Percentiles rank a stretch among this genome's conserved stretches.
These are phyloP conservation scores for Leptopilina syphax DNA, from an alignment of 2,888 invertebrate species.

Conservation along the genomic window DNA sequence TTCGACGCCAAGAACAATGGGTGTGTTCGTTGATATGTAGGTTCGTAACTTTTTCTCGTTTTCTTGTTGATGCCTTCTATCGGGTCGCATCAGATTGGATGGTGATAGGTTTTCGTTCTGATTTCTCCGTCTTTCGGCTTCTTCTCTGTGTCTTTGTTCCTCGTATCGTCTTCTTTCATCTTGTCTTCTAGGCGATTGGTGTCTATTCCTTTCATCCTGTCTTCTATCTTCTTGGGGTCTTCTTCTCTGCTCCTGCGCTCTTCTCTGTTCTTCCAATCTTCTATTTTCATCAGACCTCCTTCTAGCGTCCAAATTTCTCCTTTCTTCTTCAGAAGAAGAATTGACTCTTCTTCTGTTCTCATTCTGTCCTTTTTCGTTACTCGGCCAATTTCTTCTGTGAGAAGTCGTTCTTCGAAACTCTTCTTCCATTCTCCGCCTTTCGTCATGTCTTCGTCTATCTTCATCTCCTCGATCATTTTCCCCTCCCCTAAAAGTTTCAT, in stretches of 20 bases:
- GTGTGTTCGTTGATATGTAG: conserved; percentile 56
- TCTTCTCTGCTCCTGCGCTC: conserved; percentile 51
- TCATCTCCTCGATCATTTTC: not conserved
- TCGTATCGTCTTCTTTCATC: conserved; percentile 43
- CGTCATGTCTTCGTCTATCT: conserved; percentile 2
- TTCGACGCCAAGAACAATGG: conserved; percentile 13
- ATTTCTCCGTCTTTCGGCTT: conserved; percentile 42
- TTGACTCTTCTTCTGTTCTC: conserved; percentile 37
- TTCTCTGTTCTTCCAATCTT: conserved; percentile 14
- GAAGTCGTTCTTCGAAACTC: not conserved
- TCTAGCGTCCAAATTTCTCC: not conserved
- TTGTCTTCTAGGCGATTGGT: conserved; percentile 1
- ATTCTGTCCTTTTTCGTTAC: not conserved
- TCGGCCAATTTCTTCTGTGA: conserved; percentile 15
- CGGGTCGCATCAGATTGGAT: conserved; percentile 38
- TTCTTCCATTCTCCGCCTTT: conserved; percentile 11
- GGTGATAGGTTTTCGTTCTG: conserved; percentile 24
- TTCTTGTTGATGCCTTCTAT: conserved; percentile 31
- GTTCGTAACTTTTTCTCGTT: conserved; percentile 49
- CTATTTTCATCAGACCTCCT: conserved; percentile 41
- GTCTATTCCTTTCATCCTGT: conserved; percentile 45
- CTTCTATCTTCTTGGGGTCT: conserved; percentile 41
- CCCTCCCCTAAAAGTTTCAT: not conserved
- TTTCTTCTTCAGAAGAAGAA: too few relatives aligned
- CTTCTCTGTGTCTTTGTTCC: conserved; percentile 9